phyloP scores from a whole-genome alignment of 2,113 vertebrate genomes.

The Perccottus glenii region DNA sequence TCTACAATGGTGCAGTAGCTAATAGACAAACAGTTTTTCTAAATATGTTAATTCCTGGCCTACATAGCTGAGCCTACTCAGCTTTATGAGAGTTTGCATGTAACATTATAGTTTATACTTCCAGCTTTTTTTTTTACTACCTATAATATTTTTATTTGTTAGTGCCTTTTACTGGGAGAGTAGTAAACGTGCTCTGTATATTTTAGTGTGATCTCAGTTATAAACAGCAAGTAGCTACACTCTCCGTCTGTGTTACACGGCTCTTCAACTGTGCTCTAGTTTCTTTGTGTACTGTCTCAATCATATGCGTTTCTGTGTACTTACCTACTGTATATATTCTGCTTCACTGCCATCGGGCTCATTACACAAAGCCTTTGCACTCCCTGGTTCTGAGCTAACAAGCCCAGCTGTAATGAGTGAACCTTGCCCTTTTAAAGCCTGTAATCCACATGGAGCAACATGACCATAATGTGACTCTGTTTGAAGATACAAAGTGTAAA shows the following conservation, averaged over 20 bases:
- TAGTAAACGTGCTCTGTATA: conserved; percentile 36
- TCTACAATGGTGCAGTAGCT: too few species aligned
- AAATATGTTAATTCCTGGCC: too few species aligned
- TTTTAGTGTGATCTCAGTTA: conserved; percentile 46
- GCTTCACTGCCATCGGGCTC: conserved; percentile 47
- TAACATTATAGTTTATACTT: too few species aligned
- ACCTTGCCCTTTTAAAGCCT: conserved; percentile 45
- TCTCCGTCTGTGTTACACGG: conserved; percentile 48
- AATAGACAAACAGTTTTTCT: too few species aligned
- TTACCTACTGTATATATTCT: conserved; percentile 52
- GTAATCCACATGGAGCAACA: neutral
- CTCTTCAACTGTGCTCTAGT: conserved; percentile 27
- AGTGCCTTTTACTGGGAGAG: conserved; percentile 17
- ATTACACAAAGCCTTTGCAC: conserved; percentile 49
- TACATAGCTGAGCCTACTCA: too few species aligned
- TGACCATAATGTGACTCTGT: conserved; percentile 12
- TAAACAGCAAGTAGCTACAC: conserved; percentile 38
- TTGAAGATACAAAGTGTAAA: conserved; percentile 7
- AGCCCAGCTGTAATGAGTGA: conserved; percentile 21
- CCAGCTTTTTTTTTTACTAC: too few species aligned
- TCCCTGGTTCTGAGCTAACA: conserved; percentile 52
- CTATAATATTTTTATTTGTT: conserved; percentile 4
- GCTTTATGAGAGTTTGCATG: too few species aligned
- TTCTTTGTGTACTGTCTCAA: conserved; percentile 9
- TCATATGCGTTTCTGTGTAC: conserved; percentile 37